Conservation (phyloP, 2,797 vertebrate genomes). For the Poecile montanus region DNA sequence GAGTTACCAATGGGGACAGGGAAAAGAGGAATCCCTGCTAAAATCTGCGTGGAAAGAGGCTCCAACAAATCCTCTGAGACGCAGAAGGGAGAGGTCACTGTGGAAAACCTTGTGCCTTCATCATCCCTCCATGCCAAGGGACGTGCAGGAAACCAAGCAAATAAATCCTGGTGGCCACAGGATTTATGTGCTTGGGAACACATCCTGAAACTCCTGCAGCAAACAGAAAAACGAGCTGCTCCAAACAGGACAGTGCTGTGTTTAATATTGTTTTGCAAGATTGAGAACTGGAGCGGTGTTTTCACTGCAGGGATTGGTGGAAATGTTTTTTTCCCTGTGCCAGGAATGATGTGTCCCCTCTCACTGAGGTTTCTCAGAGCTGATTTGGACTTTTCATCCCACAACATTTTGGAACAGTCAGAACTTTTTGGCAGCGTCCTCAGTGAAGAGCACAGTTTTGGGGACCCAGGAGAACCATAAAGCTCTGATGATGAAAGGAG, state of each 20-base stretch:
- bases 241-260: background rate
- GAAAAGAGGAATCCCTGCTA: background rate
- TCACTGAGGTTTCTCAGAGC: background rate
- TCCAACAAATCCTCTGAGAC: background rate
- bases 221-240: background rate
- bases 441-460: background rate
- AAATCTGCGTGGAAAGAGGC: background rate
- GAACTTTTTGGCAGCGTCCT: background rate
- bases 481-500: background rate
- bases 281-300: background rate
- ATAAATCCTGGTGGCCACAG: background rate
- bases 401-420: background rate
- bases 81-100: background rate
- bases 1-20: background rate
- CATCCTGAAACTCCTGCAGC: background rate
- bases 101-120: background rate
- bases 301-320: background rate
- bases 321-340: background rate
- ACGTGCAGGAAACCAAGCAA: background rate
- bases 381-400: background rate
- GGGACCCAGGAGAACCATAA: background rate
- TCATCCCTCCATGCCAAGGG: background rate
- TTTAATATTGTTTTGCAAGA: background rate
- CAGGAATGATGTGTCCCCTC: slow-evolving; percentile 51
- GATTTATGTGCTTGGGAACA: background rate